Evolutionary conservation across 2,113 vertebrate species (phyloP).

Genomic region (Passer montanus): DNA sequence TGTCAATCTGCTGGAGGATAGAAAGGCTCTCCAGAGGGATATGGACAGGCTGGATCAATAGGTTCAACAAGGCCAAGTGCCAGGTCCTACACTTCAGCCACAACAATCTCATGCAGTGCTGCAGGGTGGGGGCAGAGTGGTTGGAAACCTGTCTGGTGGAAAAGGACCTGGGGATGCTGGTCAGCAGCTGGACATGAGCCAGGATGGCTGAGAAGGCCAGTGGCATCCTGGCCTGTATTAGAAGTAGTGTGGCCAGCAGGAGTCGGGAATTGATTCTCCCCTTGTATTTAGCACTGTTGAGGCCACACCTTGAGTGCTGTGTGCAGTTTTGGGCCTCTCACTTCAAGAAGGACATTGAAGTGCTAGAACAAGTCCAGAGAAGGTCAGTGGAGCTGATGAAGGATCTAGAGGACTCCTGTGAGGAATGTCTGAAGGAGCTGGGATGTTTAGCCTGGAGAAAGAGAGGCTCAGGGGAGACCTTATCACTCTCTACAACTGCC

Average conservation of each 20-base stretch:
- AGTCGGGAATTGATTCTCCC: neutral
- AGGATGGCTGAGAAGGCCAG: neutral
- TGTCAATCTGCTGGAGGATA: neutral
- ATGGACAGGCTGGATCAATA: neutral
- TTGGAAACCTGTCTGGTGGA: neutral
- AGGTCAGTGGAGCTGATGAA: neutral
- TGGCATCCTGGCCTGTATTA: neutral
- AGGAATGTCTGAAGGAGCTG: neutral
- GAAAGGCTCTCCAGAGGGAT: neutral
- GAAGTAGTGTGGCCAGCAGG: neutral
- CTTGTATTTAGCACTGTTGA: neutral
- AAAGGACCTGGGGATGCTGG: neutral
- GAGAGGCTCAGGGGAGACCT: neutral
- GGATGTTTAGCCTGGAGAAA: neutral
- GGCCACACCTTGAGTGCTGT: neutral
- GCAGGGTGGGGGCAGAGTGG: neutral
- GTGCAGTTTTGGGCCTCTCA: neutral
- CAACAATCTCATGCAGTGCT: fast-evolving
- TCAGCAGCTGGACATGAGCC: neutral
- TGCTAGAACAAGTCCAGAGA: neutral
- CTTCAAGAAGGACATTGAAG: neutral
- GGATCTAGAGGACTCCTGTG: neutral
- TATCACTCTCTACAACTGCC: neutral
- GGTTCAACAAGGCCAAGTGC: neutral
- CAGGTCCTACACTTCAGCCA: neutral